Evolutionary conservation across 1,140 invertebrate species (phyloP).

Genomic region (Aphis gossypii): DNA sequence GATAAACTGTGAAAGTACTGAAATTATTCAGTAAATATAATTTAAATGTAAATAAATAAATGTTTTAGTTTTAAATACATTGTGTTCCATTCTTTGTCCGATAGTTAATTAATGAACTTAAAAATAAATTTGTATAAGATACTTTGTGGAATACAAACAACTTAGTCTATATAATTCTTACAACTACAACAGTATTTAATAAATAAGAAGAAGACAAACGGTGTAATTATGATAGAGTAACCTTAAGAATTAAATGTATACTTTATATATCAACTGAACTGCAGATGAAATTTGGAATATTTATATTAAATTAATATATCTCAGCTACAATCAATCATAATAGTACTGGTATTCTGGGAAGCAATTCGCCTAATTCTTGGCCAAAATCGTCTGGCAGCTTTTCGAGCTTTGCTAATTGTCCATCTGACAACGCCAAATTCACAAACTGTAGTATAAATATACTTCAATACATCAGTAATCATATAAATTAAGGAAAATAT

Average conservation of each 20-base stretch:
- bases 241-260: slow-evolving; percentile 7
- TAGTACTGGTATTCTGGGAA: slow-evolving; percentile 54
- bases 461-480: slow-evolving; percentile 44
- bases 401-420: slow-evolving; percentile 46
- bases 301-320: slow-evolving; percentile 4
- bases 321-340: slow-evolving; percentile 56
- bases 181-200: slow-evolving; percentile 17
- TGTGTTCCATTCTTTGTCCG: slow-evolving; percentile 10
- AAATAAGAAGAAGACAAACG: slow-evolving; percentile 37
- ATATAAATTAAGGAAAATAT: slow-evolving; percentile 41
- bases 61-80: not conserved
- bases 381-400: slow-evolving; percentile 45
- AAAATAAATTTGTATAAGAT: not conserved
- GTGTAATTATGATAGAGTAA: not conserved
- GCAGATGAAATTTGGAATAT: not conserved
- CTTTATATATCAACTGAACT: not conserved
- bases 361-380: slow-evolving; percentile 49
- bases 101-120: not conserved
- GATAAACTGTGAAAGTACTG: not conserved
- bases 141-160: not conserved
- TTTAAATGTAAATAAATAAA: slow-evolving; percentile 28
- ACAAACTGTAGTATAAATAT: slow-evolving; percentile 46
- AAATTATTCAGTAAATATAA: not conserved
- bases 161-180: not conserved
- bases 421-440: slow-evolving; percentile 41